These are phyloP conservation scores for Hexactinellida sp. DNA, from an alignment of 37 sponge, comb jelly and placozoan genomes.

Conservation along the genomic window DNA sequence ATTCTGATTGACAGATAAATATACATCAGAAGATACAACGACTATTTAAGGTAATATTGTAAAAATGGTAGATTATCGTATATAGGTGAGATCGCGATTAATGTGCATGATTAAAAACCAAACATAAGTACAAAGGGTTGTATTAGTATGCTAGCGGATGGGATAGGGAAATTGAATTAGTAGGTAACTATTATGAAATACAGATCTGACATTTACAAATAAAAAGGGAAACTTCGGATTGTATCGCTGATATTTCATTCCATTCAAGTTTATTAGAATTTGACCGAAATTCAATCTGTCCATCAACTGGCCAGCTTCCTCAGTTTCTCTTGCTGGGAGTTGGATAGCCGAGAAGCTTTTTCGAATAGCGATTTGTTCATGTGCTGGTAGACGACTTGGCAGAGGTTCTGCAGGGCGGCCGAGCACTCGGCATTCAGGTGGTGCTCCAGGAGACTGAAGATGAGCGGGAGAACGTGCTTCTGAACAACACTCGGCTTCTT, in stretches of 20 bases:
- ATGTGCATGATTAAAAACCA: slow-evolving; percentile 18
- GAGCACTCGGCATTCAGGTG: slow-evolving; percentile 30
- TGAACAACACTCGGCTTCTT: slow-evolving; percentile 46
- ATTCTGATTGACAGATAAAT: too few relatives aligned
- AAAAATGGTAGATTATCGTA: neutral
- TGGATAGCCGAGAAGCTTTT: slow-evolving; percentile 34
- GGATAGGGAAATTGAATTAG: neutral
- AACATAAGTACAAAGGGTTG: neutral
- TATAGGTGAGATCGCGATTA: neutral
- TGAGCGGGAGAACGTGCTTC: slow-evolving; percentile 53
- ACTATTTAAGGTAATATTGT: too few relatives aligned
- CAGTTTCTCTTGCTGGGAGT: slow-evolving; percentile 17
- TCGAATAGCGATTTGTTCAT: slow-evolving; percentile 43
- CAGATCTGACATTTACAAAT: slow-evolving; percentile 18
- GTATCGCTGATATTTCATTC: neutral
- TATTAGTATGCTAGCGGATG: neutral
- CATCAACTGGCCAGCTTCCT: slow-evolving; percentile 20
- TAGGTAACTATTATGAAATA: neutral
- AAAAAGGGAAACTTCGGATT: slow-evolving; percentile 4
- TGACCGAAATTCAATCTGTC: neutral
- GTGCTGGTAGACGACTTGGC: slow-evolving; percentile 19
- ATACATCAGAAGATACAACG: too few relatives aligned
- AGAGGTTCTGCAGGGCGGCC: slow-evolving; percentile 30
- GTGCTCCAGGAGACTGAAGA: slow-evolving; percentile 45
- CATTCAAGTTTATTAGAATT: neutral